Conservation (phyloP, 2,797 vertebrate species). For the Lepilemur ruficaudatus region DNA sequence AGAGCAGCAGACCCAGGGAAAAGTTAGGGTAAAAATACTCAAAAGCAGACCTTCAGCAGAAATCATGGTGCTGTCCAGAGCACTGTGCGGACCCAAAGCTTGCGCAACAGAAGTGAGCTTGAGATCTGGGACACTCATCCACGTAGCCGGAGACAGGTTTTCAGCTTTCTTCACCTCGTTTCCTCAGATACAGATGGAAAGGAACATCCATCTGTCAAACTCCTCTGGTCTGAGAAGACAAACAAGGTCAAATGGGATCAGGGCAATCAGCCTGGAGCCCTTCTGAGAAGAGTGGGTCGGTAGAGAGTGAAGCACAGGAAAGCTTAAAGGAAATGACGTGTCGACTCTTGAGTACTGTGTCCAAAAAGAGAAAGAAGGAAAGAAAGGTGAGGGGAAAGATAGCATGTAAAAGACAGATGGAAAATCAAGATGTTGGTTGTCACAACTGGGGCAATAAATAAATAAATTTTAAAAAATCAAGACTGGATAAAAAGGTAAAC, state of each 20-base stretch:
- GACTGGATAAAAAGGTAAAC: neutral
- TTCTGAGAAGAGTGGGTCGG: neutral
- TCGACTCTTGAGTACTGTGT: neutral
- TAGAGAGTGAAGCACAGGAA: neutral
- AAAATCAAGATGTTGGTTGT: neutral
- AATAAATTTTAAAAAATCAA: neutral
- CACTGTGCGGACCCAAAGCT: neutral
- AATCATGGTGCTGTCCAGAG: neutral
- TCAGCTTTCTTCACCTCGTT: neutral
- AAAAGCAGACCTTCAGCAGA: neutral
- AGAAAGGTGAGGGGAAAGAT: neutral
- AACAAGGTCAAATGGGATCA: neutral
- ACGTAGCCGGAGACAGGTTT: neutral
- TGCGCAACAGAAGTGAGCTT: accelerated
- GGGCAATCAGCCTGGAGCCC: neutral
- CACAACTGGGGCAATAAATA: neutral
- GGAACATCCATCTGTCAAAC: neutral
- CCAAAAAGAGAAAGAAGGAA: neutral
- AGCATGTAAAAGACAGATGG: neutral
- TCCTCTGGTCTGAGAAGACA: neutral
- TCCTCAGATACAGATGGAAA: neutral
- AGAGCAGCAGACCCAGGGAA: neutral
- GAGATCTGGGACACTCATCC: neutral
- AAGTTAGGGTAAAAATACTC: neutral
- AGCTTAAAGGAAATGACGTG: neutral